phyloP scores from a whole-genome alignment of 2,797 vertebrate species.

The Buceros bicornis region DNA sequence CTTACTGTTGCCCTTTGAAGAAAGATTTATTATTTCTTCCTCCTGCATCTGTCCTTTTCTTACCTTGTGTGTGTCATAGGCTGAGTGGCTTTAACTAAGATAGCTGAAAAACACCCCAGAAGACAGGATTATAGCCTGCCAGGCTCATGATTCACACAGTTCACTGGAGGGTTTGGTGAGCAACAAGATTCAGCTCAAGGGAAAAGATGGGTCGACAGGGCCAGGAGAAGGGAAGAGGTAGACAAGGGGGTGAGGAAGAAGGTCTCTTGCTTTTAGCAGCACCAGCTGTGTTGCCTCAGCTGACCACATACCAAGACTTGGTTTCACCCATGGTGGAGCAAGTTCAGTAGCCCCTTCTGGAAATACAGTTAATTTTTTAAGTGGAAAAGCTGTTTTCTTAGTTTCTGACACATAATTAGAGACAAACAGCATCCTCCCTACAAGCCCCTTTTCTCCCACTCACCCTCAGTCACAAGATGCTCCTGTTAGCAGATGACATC shows the following conservation, averaged over 20 bases:
- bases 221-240: neutral
- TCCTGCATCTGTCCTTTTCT: neutral
- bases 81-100: neutral
- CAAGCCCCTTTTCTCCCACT: neutral
- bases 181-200: neutral
- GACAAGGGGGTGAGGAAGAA: neutral
- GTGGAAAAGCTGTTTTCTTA: neutral
- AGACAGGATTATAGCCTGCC: neutral
- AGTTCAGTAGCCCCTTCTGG: neutral
- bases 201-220: neutral
- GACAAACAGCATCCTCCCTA: neutral
- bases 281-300: neutral
- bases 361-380: neutral
- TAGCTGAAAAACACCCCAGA: neutral
- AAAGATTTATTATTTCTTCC: neutral
- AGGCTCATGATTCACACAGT: neutral
- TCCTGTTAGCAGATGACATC: neutral
- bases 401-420: neutral
- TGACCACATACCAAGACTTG: neutral
- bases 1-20: neutral
- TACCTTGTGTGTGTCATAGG: neutral
- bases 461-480: neutral
- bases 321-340: neutral
- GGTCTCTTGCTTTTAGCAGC: neutral
- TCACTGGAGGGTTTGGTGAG: neutral